Evolutionary conservation across 2,113 vertebrate genomes (phyloP).

Genomic region (Monopterus albus): DNA sequence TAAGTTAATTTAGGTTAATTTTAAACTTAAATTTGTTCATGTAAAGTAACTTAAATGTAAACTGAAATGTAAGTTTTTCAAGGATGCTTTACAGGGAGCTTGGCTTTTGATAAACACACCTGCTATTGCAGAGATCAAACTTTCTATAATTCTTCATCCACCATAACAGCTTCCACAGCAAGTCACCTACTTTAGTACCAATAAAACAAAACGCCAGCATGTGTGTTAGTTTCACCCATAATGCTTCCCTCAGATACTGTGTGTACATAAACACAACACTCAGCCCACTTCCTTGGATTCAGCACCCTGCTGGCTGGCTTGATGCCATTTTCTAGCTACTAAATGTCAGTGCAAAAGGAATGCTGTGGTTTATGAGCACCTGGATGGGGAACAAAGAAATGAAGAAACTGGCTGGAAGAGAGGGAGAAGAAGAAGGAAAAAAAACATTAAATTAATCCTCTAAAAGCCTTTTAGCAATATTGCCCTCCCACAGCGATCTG

Average conservation of each 20-base stretch:
- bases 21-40: too few species aligned
- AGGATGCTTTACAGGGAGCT: conserved; percentile 22
- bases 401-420: conserved; percentile 46
- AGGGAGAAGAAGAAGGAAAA: conserved; percentile 39
- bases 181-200: conserved; percentile 23
- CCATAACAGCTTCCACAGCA: conserved; percentile 36
- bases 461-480: conserved; percentile 89
- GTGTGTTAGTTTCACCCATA: conserved; percentile 36
- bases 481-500: conserved; percentile 80
- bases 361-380: conserved; percentile 77
- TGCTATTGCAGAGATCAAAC: conserved; percentile 21
- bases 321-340: conserved; percentile 62
- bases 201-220: conserved; percentile 52
- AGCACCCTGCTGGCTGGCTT: conserved; percentile 54
- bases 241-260: conserved; percentile 24
- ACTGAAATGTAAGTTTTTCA: neutral
- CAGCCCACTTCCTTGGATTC: conserved; percentile 42
- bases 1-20: too few species aligned
- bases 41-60: neutral
- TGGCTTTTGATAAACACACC: conserved; percentile 14
- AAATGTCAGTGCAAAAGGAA: conserved; percentile 73
- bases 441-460: conserved; percentile 85
- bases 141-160: conserved; percentile 19
- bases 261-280: conserved; percentile 49
- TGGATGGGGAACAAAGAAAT: conserved; percentile 71